Conservation (phyloP, 2,113 vertebrate species). For the Steatornis caripensis region DNA sequence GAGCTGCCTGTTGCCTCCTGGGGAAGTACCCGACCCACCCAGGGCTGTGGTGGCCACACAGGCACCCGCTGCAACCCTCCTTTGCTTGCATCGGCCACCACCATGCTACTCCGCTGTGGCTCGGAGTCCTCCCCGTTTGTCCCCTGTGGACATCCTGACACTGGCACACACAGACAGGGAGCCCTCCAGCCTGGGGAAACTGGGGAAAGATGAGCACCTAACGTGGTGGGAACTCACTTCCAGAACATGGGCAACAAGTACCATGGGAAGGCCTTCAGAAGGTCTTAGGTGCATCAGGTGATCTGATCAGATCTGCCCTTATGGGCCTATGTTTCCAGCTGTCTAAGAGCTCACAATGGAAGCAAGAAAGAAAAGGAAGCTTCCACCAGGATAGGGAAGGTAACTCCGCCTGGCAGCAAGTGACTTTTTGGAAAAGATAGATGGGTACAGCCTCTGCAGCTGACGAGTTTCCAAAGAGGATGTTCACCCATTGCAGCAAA, state of each 20-base stretch:
- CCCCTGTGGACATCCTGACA: background rate
- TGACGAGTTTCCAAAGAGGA: background rate
- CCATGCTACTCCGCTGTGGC: fast-evolving
- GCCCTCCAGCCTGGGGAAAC: background rate
- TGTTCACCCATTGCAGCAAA: background rate
- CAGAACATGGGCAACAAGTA: background rate
- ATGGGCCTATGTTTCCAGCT: background rate
- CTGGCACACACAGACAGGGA: background rate
- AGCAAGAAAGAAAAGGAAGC: background rate
- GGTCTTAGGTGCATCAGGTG: background rate
- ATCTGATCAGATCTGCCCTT: background rate
- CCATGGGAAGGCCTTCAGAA: background rate
- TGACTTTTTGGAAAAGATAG: background rate
- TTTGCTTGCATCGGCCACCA: background rate
- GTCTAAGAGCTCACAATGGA: background rate
- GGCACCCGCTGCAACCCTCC: background rate
- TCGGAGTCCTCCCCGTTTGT: fast-evolving
- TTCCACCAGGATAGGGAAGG: background rate
- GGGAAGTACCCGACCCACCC: background rate
- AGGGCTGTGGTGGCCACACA: fast-evolving
- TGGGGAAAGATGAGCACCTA: fast-evolving
- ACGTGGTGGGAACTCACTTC: fast-evolving
- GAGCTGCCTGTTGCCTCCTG: background rate
- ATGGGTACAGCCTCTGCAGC: background rate
- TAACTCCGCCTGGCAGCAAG: background rate